Percentiles rank a stretch among this genome's conserved stretches.
Evolutionary conservation across 2,797 vertebrate species (phyloP).

Genomic region (Cynopterus sphinx): DNA sequence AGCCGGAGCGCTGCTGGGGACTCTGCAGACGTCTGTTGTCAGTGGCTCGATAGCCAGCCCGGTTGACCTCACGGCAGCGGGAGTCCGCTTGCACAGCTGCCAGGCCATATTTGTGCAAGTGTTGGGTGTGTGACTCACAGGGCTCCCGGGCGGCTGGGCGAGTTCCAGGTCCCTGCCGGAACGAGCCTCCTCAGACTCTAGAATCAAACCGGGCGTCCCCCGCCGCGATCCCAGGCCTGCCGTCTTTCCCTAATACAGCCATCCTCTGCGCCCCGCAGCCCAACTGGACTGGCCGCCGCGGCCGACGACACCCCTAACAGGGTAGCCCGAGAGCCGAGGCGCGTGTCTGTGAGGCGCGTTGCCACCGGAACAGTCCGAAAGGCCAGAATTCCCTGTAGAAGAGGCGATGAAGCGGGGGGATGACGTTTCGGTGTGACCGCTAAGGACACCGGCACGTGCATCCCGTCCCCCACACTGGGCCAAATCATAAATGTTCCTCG

Average conservation of each 20-base stretch:
- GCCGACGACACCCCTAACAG: background rate
- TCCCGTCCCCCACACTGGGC: background rate
- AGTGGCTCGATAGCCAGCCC: slow-evolving; percentile 70
- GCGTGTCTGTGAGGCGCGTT: background rate
- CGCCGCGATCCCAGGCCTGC: slow-evolving; percentile 66
- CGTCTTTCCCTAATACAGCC: slow-evolving; percentile 88
- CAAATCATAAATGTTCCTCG: background rate
- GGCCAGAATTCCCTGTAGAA: background rate
- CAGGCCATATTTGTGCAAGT: slow-evolving; percentile 89
- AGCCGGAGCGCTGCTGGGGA: background rate
- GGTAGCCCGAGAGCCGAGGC: background rate
- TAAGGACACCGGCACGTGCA: background rate
- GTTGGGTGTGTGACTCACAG: slow-evolving; percentile 84
- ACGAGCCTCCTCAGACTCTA: slow-evolving; percentile 82
- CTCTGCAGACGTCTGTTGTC: background rate
- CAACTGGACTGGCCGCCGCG: background rate
- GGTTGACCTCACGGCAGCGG: slow-evolving; percentile 79
- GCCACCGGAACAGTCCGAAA: slow-evolving; percentile 4
- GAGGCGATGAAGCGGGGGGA: background rate
- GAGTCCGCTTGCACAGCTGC: slow-evolving; percentile 82
- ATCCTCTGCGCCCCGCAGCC: slow-evolving; percentile 79
- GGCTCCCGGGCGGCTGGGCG: slow-evolving; percentile 80
- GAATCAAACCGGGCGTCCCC: slow-evolving; percentile 83
- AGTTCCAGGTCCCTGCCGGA: slow-evolving; percentile 83
- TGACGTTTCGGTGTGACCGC: background rate